phyloP scores from a whole-genome alignment of 2,888 invertebrate genomes.

The Trichogramma evanescens region DNA sequence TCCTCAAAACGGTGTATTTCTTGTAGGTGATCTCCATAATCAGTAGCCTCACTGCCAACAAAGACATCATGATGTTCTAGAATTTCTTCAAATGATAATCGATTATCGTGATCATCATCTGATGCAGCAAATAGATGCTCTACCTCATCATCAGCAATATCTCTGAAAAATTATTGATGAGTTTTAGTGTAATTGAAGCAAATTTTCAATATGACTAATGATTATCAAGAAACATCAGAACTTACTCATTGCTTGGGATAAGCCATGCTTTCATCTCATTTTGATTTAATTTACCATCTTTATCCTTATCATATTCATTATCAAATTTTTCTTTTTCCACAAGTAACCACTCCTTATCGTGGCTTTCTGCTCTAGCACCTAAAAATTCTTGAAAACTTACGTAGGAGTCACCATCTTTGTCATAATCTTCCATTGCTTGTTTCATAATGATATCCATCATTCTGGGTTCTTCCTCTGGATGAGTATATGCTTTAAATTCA shows the following conservation, averaged over 20 bases:
- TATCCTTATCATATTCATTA: conserved; percentile 74
- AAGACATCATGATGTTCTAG: conserved; percentile 78
- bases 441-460: conserved; percentile 76
- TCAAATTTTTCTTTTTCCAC: conserved; percentile 78
- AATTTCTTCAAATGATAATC: conserved; percentile 74
- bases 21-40: conserved; percentile 78
- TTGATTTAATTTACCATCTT: conserved; percentile 71
- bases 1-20: conserved; percentile 73
- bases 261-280: conserved; percentile 84
- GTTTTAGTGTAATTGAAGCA: background rate
- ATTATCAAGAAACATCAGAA: background rate
- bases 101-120: conserved; percentile 77
- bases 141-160: conserved; percentile 84
- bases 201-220: background rate
- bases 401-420: conserved; percentile 73
- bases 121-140: conserved; percentile 80
- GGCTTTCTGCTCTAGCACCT: conserved; percentile 61
- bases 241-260: conserved; percentile 82
- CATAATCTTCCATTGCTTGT: conserved; percentile 81
- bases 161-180: conserved; percentile 50
- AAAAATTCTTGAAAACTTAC: conserved; percentile 82
- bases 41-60: conserved; percentile 88
- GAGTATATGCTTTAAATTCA: conserved; percentile 85
- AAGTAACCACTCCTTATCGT: conserved; percentile 65
- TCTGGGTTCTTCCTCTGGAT: conserved; percentile 85